Percentiles rank a stretch among this genome's conserved stretches.
These are phyloP conservation scores for Leptopilina myrica DNA, from an alignment of 2,888 invertebrate genomes.

Conservation along the genomic window DNA sequence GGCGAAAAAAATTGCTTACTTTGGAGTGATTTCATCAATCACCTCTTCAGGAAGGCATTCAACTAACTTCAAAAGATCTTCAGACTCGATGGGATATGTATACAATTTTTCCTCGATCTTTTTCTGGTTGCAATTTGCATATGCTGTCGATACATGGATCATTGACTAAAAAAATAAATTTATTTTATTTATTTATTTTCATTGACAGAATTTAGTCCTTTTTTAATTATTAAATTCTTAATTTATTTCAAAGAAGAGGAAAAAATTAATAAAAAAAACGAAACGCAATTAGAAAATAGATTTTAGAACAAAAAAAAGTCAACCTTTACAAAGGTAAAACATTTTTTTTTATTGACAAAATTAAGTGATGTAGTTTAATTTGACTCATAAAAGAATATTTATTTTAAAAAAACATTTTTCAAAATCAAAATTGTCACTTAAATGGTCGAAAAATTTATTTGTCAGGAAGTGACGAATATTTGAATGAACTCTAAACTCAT, in stretches of 20 bases:
- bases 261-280: no score
- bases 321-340: not conserved
- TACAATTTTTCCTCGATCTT: constrained; percentile 85
- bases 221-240: no score
- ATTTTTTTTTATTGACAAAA: not conserved
- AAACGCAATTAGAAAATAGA: no score
- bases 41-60: constrained; percentile 78
- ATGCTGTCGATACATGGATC: constrained; percentile 76
- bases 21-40: constrained; percentile 77
- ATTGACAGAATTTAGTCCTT: not conserved
- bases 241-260: no score
- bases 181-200: constrained; percentile 6
- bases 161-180: constrained; percentile 66
- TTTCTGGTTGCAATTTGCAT: constrained; percentile 77
- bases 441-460: constrained; percentile 42
- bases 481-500: constrained; percentile 41
- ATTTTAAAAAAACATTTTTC: not conserved
- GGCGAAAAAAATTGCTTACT: constrained; percentile 76
- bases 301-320: no score
- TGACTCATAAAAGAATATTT: no score
- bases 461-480: constrained; percentile 45
- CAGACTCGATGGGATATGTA: constrained; percentile 78
- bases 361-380: not conserved
- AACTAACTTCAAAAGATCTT: constrained; percentile 76
- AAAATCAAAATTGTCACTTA: not conserved